Base-by-base conservation (phyloP, 2,113 vertebrate species). In the Gymnobelideus leadbeateri region DNA sequence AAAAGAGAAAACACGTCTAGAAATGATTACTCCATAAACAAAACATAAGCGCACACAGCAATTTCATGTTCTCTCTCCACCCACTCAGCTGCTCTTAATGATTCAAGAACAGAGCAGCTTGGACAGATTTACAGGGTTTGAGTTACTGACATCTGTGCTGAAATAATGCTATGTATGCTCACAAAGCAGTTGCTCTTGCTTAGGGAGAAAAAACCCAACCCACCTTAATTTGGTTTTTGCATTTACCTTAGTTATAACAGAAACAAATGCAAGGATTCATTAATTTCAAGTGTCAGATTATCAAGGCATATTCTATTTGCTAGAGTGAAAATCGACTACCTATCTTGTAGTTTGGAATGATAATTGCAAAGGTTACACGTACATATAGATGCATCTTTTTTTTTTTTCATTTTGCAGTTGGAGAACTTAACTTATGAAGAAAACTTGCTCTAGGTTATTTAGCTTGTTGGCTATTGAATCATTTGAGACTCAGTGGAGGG, bases 1-100 rank as follows among this genome's bases (percentile, higher is more conserved):
- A 91, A 94, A 90, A 97, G 97, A 97, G 94, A 97, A 97, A 97
- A 98, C 98, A 97, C 96, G 0, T 97, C 98, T 97, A 96, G 95
- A 98, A 98, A 97, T 26, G 95, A 98, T 91, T 96, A 96, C 98
- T 98, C 97, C 97, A 98, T 98, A 98, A 99, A 98, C 98, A 98
- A 98, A 98, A 98, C 97, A 98, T 94, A 97, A 98, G 96, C 24
- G 89, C 98, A 98, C 98, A 98, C 89, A 68, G 98, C 97, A 98
- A 98, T 98, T 98, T 98, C 97, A 98, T 98, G 98, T 98, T 99
- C 98, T 98, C 77, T 95, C 96, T 96, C 98, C 98, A 97, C 98
- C 98, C 98, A 98, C 98, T 97, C 94, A 68, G 96, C 98, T 98
- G 98, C 99, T 98, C 98, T 97, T 97, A 97, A 98, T 97, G 97